Percentiles rank a stretch among this genome's conserved stretches.
Conservation (phyloP, 2,888 invertebrate species). For the Drosophila parthenogenetica region DNA sequence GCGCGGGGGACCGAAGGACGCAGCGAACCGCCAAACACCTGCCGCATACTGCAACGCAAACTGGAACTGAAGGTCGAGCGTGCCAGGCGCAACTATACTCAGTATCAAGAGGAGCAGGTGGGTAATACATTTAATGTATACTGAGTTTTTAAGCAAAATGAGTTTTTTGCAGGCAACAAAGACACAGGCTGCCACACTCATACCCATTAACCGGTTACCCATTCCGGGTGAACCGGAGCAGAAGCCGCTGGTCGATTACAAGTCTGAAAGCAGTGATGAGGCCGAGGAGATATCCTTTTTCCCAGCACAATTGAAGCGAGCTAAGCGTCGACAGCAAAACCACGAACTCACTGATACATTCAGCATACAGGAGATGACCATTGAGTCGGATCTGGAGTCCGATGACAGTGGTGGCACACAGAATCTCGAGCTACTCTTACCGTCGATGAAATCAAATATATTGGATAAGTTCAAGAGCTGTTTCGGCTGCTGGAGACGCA, state of each 20-base stretch:
- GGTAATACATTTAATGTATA: constrained; percentile 4
- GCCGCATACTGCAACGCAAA: constrained; percentile 84
- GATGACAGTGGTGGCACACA: constrained; percentile 84
- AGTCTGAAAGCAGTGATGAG: constrained; percentile 84
- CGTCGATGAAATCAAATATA: constrained; percentile 79
- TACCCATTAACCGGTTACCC: constrained; percentile 84
- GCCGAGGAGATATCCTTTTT: constrained; percentile 85
- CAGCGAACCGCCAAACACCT: constrained; percentile 82
- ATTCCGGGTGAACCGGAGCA: constrained; percentile 84
- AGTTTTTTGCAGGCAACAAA: constrained; percentile 76
- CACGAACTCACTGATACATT: constrained; percentile 84
- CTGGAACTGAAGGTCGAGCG: constrained; percentile 85
- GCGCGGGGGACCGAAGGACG: constrained; percentile 50
- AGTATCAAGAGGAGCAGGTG: constrained; percentile 83
- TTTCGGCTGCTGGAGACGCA: constrained; percentile 74
- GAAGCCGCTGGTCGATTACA: constrained; percentile 84
- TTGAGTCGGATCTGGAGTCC: constrained; percentile 84
- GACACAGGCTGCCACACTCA: constrained; percentile 83
- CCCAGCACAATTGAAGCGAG: constrained; percentile 78
- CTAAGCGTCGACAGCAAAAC: constrained; percentile 75
- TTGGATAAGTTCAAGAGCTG: constrained; percentile 77
- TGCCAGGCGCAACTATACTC: constrained; percentile 84
- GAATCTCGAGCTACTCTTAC: constrained; percentile 84
- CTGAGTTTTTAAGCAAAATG: constrained; percentile 1
- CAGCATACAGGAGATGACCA: constrained; percentile 85